Base-by-base conservation (phyloP, 1,140 invertebrate species). In the Lepidurus arcticus region DNA sequence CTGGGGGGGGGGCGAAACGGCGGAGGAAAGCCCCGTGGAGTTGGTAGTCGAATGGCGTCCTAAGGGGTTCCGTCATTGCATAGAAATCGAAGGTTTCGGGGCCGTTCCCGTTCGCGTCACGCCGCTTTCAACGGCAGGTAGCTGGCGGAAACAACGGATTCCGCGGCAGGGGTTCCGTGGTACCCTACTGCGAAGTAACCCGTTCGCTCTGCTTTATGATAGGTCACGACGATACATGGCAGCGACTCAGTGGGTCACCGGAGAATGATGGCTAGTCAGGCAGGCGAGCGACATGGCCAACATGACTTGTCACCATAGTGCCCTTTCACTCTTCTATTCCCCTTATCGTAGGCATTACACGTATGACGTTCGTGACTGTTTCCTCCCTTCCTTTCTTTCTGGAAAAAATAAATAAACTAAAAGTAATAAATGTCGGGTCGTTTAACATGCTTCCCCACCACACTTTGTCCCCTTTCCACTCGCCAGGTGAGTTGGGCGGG, bases 121-220 rank as follows among this genome's bases (percentile, higher is more conserved):
- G 53, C 13, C 53, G 53, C n/a, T 65, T 65, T 65, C 53, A 65
- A 65, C 53, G 53, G 53, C 53, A 65, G 53, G 53, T 65, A 65
- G 53, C 53, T 65, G 53, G 53, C 53, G 53, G 53, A 65, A 65
- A 65, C 53, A 65, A 65, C 53, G 53, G 53, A 65, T 65, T 65
- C 53, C 53, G 53, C 53, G 53, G 16, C 53, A 65, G 53, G 53
- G 53, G 53, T 65, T 65, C 53, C 21, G 16, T 1, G 53, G 0
- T 21, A 21, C n/a, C 53, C 53, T 7, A 65, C 53, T 21, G 53
- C 53, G 53, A 65, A 65, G 9, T 65, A 65, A 65, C 53, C 53
- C 53, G 53, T 65, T 65, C 53, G 53, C 53, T 65, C 53, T 65
- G 53, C 53, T 65, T 65, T 65, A 65, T 65, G 53, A 65, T 65